A percentile compares a stretch with the other conserved stretches of the same genome.
These are phyloP conservation scores for Cardiocondyla obscurior DNA, from an alignment of 1,140 invertebrate genomes.

Conservation along the genomic window DNA sequence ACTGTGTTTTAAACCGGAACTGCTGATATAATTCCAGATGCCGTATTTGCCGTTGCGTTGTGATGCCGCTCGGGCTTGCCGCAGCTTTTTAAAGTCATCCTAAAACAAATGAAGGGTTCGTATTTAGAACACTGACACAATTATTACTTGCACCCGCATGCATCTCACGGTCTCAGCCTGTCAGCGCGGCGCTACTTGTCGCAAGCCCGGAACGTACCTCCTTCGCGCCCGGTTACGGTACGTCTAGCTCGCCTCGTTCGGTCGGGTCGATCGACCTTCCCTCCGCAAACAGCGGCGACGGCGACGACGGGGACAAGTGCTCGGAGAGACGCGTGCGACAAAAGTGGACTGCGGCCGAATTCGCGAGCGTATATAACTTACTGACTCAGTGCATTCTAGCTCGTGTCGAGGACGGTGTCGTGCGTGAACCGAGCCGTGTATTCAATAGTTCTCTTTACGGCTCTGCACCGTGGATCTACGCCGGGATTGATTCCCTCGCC, in stretches of 20 bases:
- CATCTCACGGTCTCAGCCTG: not conserved
- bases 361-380: not conserved
- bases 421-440: not conserved
- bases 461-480: not conserved
- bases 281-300: not conserved
- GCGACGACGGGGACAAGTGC: not conserved
- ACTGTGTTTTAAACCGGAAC: not conserved
- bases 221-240: not conserved
- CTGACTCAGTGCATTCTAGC: not conserved
- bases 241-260: not conserved
- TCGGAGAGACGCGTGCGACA: not conserved
- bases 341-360: conserved; percentile 40
- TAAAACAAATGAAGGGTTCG: not conserved
- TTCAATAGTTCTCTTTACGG: not conserved
- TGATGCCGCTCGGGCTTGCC: not conserved
- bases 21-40: not conserved
- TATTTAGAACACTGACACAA: not conserved
- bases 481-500: not conserved
- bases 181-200: conserved; percentile 29
- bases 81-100: not conserved
- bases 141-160: not conserved
- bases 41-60: too few species aligned
- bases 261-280: conserved; percentile 40
- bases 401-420: not conserved
- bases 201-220: not conserved